Evolutionary conservation across 1,140 invertebrate species (phyloP).

Genomic region (Diorhabda elongata): DNA sequence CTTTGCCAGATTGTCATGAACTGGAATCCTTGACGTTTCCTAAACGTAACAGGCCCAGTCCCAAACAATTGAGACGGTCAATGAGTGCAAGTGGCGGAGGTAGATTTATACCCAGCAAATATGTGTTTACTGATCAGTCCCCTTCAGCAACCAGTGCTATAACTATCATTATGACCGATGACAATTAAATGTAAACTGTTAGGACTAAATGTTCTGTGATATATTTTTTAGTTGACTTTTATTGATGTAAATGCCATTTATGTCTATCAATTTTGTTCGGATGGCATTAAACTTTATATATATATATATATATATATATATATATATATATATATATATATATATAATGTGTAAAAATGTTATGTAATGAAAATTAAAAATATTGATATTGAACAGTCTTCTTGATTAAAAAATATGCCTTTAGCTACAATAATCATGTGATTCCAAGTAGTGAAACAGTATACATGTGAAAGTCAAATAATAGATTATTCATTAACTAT

Average conservation of each 20-base stretch:
- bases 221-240: slow-evolving; percentile 20
- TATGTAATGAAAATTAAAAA: no score
- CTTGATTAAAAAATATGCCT: no score
- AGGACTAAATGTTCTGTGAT: slow-evolving; percentile 39
- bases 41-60: slow-evolving; percentile 18
- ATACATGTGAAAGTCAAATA: no score
- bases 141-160: slow-evolving; percentile 47
- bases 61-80: slow-evolving; percentile 18
- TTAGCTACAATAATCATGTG: no score
- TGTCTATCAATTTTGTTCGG: not conserved
- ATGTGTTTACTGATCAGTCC: slow-evolving; percentile 42
- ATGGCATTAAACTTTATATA: not conserved
- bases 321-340: no score
- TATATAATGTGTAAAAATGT: no score
- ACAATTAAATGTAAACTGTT: slow-evolving; percentile 34
- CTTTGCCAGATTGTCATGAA: slow-evolving; percentile 48
- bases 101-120: slow-evolving; percentile 20
- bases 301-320: no score
- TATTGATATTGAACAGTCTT: no score
- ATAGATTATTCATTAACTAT: no score
- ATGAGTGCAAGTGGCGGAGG: slow-evolving; percentile 11
- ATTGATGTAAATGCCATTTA: slow-evolving; percentile 7
- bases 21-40: slow-evolving; percentile 47
- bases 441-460: no score
- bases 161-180: slow-evolving; percentile 47